A percentile compares a stretch with the other conserved stretches of the same genome.
These are phyloP conservation scores for Aplocera efformata DNA, from an alignment of 2,888 invertebrate species.

Conservation along the genomic window DNA sequence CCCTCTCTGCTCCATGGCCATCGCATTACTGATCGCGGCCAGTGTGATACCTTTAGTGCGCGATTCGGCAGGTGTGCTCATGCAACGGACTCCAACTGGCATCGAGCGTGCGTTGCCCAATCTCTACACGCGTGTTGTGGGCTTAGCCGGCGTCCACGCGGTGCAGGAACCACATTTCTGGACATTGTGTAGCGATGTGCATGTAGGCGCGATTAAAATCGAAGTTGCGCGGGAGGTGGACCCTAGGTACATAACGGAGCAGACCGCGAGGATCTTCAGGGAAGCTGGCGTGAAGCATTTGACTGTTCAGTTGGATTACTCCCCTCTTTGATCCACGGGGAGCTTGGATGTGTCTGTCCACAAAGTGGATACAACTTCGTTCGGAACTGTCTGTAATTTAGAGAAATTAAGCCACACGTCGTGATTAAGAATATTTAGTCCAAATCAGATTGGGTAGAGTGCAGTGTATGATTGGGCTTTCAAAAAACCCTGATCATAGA, in stretches of 20 bases:
- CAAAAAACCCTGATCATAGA: too few relatives aligned
- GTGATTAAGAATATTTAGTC: too few relatives aligned
- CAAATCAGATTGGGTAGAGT: too few relatives aligned
- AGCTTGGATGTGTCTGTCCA: constrained; percentile 8
- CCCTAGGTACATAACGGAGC: constrained; percentile 94
- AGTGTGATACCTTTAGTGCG: constrained; percentile 92
- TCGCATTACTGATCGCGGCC: constrained; percentile 92
- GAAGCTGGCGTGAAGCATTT: constrained; percentile 94
- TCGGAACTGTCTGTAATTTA: constrained; percentile 13
- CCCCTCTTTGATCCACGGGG: constrained; percentile 76
- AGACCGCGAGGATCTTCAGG: constrained; percentile 96
- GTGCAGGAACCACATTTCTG: constrained; percentile 99
- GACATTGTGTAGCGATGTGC: constrained; percentile 97
- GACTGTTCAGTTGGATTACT: constrained; percentile 96
- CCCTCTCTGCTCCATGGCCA: constrained; percentile 98
- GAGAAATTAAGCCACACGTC: too few relatives aligned
- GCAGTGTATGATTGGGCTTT: too few relatives aligned
- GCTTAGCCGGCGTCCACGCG: constrained; percentile 95
- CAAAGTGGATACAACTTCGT: constrained; percentile 20
- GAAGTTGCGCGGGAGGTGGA: constrained; percentile 97
- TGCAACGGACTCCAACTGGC: constrained; percentile 94
- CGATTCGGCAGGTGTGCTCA: constrained; percentile 93
- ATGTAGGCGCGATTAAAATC: constrained; percentile 95
- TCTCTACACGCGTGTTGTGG: constrained; percentile 93
- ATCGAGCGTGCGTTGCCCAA: constrained; percentile 92